Percentiles rank a stretch among this genome's conserved stretches.
These are phyloP conservation scores for Poeciliopsis infans DNA, from an alignment of 2,797 vertebrate genomes.

Conservation along the genomic window DNA sequence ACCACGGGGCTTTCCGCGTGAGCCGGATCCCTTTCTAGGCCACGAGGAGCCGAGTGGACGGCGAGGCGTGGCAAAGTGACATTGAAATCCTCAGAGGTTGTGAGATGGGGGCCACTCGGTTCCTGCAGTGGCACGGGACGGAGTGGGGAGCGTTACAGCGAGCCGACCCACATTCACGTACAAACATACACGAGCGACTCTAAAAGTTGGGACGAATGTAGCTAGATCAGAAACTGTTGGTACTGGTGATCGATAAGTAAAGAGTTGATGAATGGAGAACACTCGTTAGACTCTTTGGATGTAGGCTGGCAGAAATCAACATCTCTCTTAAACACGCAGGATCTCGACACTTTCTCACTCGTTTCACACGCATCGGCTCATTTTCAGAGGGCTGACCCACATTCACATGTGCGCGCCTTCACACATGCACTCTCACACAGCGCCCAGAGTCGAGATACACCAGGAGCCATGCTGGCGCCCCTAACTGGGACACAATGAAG, in stretches of 20 bases:
- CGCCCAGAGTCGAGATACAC: slow-evolving; percentile 63
- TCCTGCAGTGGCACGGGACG: slow-evolving; percentile 25
- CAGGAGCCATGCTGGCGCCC: slow-evolving; percentile 72
- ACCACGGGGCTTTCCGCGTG: slow-evolving; percentile 39
- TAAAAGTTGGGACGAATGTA: neutral
- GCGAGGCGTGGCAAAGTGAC: slow-evolving; percentile 68
- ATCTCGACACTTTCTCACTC: slow-evolving; percentile 17
- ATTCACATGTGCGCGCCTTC: slow-evolving; percentile 43
- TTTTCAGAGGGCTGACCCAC: slow-evolving; percentile 66
- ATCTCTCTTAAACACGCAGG: slow-evolving; percentile 41
- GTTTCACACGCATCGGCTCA: slow-evolving; percentile 12
- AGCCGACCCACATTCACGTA: slow-evolving; percentile 49
- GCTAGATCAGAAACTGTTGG: slow-evolving; percentile 1
- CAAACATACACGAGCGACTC: slow-evolving; percentile 5
- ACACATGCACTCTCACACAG: slow-evolving; percentile 5
- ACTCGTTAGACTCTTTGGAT: slow-evolving; percentile 5
- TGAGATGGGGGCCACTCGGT: slow-evolving; percentile 35
- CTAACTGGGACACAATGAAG: slow-evolving; percentile 79
- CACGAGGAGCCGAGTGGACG: slow-evolving; percentile 63
- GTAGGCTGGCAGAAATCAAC: slow-evolving; percentile 62
- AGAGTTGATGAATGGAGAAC: neutral
- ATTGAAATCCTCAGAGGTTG: slow-evolving; percentile 72
- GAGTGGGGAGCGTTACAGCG: slow-evolving; percentile 3
- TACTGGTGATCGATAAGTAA: slow-evolving; percentile 18
- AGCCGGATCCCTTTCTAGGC: slow-evolving; percentile 70